Percentiles rank a stretch among this genome's conserved stretches.
Conservation (phyloP, 2,797 vertebrate genomes). For the Fistularia tabacaria region DNA sequence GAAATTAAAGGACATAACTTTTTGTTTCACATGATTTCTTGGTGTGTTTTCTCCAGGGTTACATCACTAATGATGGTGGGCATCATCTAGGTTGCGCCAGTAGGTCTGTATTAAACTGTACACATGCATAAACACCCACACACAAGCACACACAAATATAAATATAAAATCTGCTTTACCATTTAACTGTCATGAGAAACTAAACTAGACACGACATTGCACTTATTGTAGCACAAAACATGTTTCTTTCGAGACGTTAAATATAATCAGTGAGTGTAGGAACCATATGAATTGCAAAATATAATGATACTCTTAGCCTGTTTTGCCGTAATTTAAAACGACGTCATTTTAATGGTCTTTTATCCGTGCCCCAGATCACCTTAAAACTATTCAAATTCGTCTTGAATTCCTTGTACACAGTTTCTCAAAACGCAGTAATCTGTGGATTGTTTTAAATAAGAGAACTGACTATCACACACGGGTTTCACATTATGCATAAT, state of each 20-base stretch:
- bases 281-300: no score
- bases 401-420: background rate
- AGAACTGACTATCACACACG: slow-evolving; percentile 12
- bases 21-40: no score
- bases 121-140: no score
- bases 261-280: slow-evolving; percentile 15
- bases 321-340: slow-evolving; percentile 13
- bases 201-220: background rate
- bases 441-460: slow-evolving; percentile 4
- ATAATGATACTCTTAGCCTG: slow-evolving; percentile 1
- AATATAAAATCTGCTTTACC: background rate
- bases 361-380: slow-evolving; percentile 16
- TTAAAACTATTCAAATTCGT: slow-evolving; percentile 17
- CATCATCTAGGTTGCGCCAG: no score
- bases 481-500: slow-evolving; percentile 5
- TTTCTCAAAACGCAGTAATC: slow-evolving; percentile 22
- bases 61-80: no score
- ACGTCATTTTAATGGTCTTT: slow-evolving; percentile 19
- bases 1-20: slow-evolving; percentile 11
- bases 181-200: no score
- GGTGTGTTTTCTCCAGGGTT: no score
- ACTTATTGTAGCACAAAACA: background rate
- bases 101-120: no score
- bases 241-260: slow-evolving; percentile 12
- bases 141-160: no score